phyloP scores from a whole-genome alignment of 1,140 invertebrate species.

The Maniola jurtina region DNA sequence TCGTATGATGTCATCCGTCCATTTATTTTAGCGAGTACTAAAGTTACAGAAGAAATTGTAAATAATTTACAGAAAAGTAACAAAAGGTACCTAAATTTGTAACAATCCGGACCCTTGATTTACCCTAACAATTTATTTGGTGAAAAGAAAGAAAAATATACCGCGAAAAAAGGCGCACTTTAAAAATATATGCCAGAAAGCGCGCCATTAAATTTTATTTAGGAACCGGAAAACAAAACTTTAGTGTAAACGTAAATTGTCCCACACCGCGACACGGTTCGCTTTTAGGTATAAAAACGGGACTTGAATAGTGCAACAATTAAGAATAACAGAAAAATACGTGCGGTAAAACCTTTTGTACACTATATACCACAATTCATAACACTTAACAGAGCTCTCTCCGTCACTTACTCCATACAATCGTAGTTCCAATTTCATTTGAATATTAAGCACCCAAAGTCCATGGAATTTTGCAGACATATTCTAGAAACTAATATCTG shows the following conservation, averaged over 20 bases:
- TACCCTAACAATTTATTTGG: neutral
- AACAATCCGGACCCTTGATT: neutral
- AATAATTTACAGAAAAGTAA: no score
- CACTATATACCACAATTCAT: slow-evolving; percentile 27
- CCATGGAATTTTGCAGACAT: no score
- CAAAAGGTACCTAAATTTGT: neutral
- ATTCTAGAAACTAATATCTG: no score
- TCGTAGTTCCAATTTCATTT: no score
- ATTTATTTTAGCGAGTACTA: no score
- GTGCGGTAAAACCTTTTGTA: slow-evolving; percentile 31
- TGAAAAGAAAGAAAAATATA: neutral
- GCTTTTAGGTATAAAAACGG: slow-evolving; percentile 27
- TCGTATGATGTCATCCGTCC: no score
- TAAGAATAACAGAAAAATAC: slow-evolving; percentile 33
- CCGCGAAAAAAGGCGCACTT: slow-evolving; percentile 2
- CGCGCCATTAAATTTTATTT: slow-evolving; percentile 23
- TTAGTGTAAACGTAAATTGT: slow-evolving; percentile 27
- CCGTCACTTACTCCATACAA: no score
- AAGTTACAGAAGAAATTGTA: no score
- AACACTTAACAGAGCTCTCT: no score
- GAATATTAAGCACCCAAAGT: no score
- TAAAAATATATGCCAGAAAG: slow-evolving; percentile 19
- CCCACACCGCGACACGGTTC: slow-evolving; percentile 17
- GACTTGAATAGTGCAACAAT: slow-evolving; percentile 30
- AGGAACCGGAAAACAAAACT: slow-evolving; percentile 22